phyloP scores from a whole-genome alignment of 2,888 invertebrate genomes.

The Marronus borbonicus region DNA sequence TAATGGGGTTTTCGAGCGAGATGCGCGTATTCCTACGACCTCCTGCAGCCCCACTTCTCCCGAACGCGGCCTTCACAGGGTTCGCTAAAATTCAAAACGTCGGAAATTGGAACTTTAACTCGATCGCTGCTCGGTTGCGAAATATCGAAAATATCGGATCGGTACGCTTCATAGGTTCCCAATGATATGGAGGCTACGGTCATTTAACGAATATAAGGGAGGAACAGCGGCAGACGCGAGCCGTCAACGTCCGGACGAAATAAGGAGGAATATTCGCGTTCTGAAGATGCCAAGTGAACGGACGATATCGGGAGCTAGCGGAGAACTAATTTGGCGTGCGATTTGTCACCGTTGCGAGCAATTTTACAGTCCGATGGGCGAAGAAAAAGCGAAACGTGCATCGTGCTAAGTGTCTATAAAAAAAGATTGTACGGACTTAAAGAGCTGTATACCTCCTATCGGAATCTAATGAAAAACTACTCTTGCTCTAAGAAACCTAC shows the following conservation, averaged over 20 bases:
- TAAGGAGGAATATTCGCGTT: no score
- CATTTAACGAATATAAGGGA: background rate
- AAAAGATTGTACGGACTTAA: no score
- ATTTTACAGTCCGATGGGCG: no score
- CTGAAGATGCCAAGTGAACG: no score
- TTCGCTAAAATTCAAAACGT: background rate
- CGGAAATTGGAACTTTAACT: conserved; percentile 33
- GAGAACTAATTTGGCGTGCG: no score
- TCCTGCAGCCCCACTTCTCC: background rate
- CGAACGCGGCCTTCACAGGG: background rate
- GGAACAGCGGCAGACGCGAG: background rate
- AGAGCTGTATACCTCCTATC: rapidly evolving
- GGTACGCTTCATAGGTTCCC: background rate
- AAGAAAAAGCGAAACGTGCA: no score
- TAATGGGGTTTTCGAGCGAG: conserved; percentile 12
- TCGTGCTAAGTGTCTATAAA: no score
- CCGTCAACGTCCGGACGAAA: no score
- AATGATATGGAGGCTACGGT: background rate
- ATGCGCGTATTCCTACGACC: background rate
- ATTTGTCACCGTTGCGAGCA: no score
- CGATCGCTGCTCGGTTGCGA: conserved; percentile 1
- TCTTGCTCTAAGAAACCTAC: no score
- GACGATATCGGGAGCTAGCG: no score
- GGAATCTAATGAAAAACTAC: no score
- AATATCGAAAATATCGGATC: conserved; percentile 18